Conservation (phyloP, 1,140 invertebrate species). For the Nixonia krombeini region DNA sequence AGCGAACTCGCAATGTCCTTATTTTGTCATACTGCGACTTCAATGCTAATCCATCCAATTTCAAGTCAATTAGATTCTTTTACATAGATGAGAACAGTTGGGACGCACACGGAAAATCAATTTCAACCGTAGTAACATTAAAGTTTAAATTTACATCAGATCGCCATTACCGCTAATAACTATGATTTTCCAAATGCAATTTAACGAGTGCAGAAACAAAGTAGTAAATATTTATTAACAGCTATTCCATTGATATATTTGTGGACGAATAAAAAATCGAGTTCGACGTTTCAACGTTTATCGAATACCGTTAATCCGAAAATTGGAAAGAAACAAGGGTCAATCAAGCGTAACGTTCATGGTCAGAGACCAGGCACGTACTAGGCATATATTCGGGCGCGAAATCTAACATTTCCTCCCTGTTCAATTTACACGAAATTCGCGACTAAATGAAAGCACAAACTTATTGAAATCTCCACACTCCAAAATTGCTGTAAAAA, state of each 20-base stretch:
- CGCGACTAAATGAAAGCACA: no score
- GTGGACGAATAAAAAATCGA: constrained; percentile 15
- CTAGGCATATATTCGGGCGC: no score
- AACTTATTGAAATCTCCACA: no score
- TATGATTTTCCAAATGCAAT: constrained; percentile 24
- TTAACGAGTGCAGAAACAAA: constrained; percentile 23
- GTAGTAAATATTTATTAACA: constrained; percentile 18
- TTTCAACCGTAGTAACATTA: no score
- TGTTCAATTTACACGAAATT: not conserved
- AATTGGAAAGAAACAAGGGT: constrained; percentile 38
- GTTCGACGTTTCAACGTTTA: constrained; percentile 23
- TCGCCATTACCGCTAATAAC: constrained; percentile 2
- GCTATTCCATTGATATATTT: constrained; percentile 13
- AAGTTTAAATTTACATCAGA: constrained; percentile 30
- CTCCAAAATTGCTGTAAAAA: no score
- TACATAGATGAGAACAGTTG: constrained; percentile 18
- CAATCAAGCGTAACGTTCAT: constrained; percentile 25
- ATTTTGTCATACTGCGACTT: not conserved
- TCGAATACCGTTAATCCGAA: constrained; percentile 36
- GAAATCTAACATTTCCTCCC: constrained; percentile 1
- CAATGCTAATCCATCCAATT: constrained; percentile 20
- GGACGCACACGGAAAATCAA: constrained; percentile 19
- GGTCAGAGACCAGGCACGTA: not conserved
- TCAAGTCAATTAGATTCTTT: constrained; percentile 30
- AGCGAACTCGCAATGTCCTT: no score